Base-by-base conservation (phyloP, 2,113 vertebrate species). In the Rostratula benghalensis region DNA sequence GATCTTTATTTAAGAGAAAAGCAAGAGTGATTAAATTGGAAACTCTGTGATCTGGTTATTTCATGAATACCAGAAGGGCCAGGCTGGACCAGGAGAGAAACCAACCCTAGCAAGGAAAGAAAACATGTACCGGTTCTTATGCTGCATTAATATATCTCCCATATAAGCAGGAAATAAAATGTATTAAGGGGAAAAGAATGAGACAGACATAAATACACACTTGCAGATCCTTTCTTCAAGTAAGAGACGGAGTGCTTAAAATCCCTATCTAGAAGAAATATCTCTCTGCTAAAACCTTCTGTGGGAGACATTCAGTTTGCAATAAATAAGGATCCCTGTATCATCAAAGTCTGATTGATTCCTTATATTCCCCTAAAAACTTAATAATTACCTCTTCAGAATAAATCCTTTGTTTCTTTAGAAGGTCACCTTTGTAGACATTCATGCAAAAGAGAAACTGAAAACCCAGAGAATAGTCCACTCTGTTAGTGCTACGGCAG, bases 1-100 rank as follows among this genome's bases (percentile, higher is more conserved):
- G 85, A 77, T 45, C 57, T 91, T 95, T 91, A 82, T 87, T 89
- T 67, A 80, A 70, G 64, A 83, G 68, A 92, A 95, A 93, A 93
- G 64, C 92, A 78, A 64, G 60, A 75, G 48, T 60, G 35, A 94
- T 95, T 91, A 89, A 92, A 87, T 51, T 82, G 81, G 19, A 70
- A 95, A 69, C 53, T 86, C 85, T 92, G 65, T 94, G 90, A 73
- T 94, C 70, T 92, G 82, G 57, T 68, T 94, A 45, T 68, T 95
- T 92, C 88, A 92, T 33, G 48, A 88, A 53, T 69, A 73, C 78
- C 78, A 92, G 78, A 74, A 89, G 51, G 45, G n/a, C 69, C 69
- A 68, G 41, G 30, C 27, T 80, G 21, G 30, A 85, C 70, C 30
- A 64, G n/a, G 35, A 80, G 53, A 79, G 67, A 85, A 90, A 85